Percentiles rank a stretch among this genome's conserved stretches.
Conservation (phyloP, 1,140 invertebrate genomes). For the Drosophila eugracilis region DNA sequence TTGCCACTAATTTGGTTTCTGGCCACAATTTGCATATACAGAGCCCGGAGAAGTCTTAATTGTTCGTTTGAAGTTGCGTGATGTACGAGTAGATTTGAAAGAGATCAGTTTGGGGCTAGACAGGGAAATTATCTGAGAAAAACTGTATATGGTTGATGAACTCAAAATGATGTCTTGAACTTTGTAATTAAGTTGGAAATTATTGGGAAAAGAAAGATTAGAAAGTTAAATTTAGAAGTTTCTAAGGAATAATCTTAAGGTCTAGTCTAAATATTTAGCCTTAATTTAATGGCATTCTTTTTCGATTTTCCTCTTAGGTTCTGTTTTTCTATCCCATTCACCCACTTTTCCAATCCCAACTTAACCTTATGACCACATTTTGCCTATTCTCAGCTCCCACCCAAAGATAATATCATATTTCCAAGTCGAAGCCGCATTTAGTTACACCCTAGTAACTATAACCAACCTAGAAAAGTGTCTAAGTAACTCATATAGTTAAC, state of each 20-base stretch:
- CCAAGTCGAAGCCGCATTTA: conserved; percentile 45
- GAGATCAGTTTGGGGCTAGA: conserved; percentile 8
- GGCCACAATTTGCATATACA: conserved; percentile 10
- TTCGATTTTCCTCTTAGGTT: background rate
- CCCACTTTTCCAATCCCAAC: conserved; percentile 52
- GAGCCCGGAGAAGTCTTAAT: conserved; percentile 61
- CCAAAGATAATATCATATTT: conserved; percentile 46
- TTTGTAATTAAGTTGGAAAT: background rate
- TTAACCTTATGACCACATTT: conserved; percentile 69
- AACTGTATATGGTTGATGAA: background rate
- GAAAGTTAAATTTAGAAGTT: too few species aligned
- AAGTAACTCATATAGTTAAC: conserved; percentile 68
- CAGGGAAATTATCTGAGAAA: background rate
- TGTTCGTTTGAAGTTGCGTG: conserved; percentile 39
- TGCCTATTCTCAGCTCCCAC: conserved; percentile 1
- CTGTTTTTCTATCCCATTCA: conserved; percentile 3
- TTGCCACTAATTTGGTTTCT: conserved; percentile 57
- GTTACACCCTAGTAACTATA: conserved; percentile 39
- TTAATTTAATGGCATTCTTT: conserved; percentile 3
- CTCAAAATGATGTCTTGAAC: background rate
- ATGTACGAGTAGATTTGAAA: conserved; percentile 17
- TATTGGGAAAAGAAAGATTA: background rate
- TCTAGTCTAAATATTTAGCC: background rate
- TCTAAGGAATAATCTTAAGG: too few species aligned
- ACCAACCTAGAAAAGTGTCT: conserved; percentile 40